A percentile compares a stretch with the other conserved stretches of the same genome.
Evolutionary conservation across 2,113 vertebrate species (phyloP).

Genomic region (Takifugu bimaculatus): DNA sequence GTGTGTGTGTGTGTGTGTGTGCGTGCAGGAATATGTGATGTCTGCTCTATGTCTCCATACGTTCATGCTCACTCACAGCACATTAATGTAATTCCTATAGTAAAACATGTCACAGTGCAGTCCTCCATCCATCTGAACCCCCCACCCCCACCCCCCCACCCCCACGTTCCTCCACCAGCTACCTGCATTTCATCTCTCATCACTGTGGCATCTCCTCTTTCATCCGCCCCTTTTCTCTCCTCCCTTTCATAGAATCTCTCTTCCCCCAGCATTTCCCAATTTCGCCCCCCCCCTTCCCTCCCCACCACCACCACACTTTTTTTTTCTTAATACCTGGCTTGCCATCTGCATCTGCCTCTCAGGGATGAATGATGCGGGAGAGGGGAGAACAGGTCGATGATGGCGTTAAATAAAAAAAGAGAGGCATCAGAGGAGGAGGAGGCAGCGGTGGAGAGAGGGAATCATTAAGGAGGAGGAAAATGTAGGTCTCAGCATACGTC

Average conservation of each 20-base stretch:
- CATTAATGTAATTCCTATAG: slow-evolving; percentile 2
- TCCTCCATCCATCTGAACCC: neutral
- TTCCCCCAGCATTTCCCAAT: slow-evolving; percentile 1
- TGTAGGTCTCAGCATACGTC: slow-evolving; percentile 36
- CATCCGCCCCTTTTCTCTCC: no score
- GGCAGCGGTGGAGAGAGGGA: slow-evolving; percentile 5
- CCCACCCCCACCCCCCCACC: slow-evolving; percentile 6
- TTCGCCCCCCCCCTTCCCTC: slow-evolving; percentile 9
- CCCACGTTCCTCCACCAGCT: slow-evolving; percentile 9
- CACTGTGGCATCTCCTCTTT: no score
- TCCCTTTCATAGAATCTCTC: neutral
- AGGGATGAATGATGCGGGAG: slow-evolving; percentile 13
- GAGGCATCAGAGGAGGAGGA: slow-evolving; percentile 1
- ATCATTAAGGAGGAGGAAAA: slow-evolving; percentile 21
- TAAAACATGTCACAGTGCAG: neutral
- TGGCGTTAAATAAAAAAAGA: slow-evolving; percentile 1
- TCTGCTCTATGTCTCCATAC: neutral
- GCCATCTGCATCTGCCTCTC: slow-evolving; percentile 52
- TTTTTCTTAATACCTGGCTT: slow-evolving; percentile 36
- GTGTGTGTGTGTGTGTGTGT: neutral
- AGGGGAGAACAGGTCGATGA: slow-evolving; percentile 10
- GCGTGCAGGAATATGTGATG: no score
- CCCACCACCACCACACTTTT: neutral
- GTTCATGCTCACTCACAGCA: slow-evolving; percentile 1
- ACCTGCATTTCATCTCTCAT: neutral